phyloP scores from a whole-genome alignment of 2,113 vertebrate genomes.

The Crotalus helleri region DNA sequence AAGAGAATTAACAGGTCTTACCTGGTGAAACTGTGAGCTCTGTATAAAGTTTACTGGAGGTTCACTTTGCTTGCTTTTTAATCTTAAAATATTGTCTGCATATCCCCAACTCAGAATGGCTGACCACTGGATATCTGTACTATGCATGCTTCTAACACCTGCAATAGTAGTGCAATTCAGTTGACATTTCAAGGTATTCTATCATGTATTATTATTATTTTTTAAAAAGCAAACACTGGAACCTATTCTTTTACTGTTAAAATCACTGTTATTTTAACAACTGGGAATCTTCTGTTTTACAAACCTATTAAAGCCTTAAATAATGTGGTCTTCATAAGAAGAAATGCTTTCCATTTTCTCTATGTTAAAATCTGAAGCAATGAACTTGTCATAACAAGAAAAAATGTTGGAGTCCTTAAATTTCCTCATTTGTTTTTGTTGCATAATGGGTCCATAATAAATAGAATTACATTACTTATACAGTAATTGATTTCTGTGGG shows the following conservation, averaged over 20 bases:
- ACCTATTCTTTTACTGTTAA: not conserved
- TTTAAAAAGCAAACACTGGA: not conserved
- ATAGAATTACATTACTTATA: not conserved
- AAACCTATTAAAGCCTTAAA: not conserved
- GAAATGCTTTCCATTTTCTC: not conserved
- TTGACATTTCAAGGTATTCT: not conserved
- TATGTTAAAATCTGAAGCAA: not conserved
- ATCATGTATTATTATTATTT: not conserved
- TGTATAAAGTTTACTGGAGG: constrained; percentile 96
- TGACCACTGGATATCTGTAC: constrained; percentile 98
- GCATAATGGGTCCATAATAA: not conserved
- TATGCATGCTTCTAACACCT: constrained; percentile 99
- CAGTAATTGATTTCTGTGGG: not conserved
- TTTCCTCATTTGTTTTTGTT: not conserved
- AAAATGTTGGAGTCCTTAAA: not conserved
- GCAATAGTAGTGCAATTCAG: not conserved
- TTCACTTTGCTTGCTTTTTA: constrained; percentile 98
- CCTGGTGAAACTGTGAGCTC: constrained; percentile 92
- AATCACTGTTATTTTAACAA: not conserved
- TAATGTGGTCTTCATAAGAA: not conserved
- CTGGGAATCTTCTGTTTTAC: not conserved
- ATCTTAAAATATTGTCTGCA: constrained; percentile 87
- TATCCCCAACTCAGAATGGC: constrained; percentile 99
- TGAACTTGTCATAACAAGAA: not conserved
- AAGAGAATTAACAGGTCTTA: constrained; percentile 46